Base-by-base conservation (phyloP, 2,888 invertebrate species). In the Muscina levida region DNA sequence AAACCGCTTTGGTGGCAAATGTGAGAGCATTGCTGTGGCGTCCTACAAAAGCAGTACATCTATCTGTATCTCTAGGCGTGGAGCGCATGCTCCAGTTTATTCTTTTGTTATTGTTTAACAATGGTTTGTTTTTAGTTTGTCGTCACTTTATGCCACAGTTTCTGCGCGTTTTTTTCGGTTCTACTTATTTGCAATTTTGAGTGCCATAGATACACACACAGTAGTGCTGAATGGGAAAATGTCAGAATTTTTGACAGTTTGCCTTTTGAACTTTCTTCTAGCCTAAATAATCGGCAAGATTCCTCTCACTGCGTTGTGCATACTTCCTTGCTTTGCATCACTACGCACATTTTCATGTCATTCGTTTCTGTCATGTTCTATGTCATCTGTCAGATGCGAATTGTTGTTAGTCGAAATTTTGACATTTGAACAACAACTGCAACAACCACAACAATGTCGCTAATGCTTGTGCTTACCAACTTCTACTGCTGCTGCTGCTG, bases 241-340 rank as follows among this genome's bases (percentile, higher is more conserved):
- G 81, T 81, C 81, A 81, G 17, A 37, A 6, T 56, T 74, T 80
- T 77, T 81, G 81, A 81, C 81, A 75, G 59, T 81, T 74, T 80
- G n/a, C n/a, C 73, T 73, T 15, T 3, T 19, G 17, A 17, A 37
- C 62, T 31, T 31, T 31, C 31, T 31, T 31, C 31, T 8, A 31
- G 31, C 31, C 31, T 8, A 31, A 31, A 31, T 8, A 31, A n/a
- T n/a, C n/a, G n/a, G n/a, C n/a, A n/a, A n/a, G n/a, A n/a, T n/a
- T n/a, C n/a, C n/a, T n/a, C n/a, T n/a, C n/a, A n/a, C n/a, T n/a
- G n/a, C n/a, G n/a, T n/a, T n/a, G n/a, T n/a, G n/a, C n/a, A n/a
- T 31, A 8, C 3, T 31, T 31, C 8, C 31, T 31, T 31, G 3
- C 31, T 5, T 31, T 31, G 4, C 31, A 31, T 31, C 5, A 15